Percentiles rank a stretch among this genome's conserved stretches.
phyloP scores from a whole-genome alignment of 2,888 invertebrate genomes.

The Marronus borbonicus region DNA sequence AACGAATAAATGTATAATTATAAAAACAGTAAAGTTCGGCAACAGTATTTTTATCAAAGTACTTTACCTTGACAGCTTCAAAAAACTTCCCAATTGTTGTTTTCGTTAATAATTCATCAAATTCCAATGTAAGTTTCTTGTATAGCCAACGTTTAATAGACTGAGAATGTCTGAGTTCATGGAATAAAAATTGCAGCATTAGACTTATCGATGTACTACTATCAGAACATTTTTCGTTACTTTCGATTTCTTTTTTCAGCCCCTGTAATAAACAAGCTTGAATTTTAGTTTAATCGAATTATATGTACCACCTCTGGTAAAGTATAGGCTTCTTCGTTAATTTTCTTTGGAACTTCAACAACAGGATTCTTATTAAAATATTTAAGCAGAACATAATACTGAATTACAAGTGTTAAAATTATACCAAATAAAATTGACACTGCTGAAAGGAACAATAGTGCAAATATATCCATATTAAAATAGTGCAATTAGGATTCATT shows the following conservation, averaged over 20 bases:
- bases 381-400: slow-evolving; percentile 73
- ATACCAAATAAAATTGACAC: slow-evolving; percentile 73
- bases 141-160: slow-evolving; percentile 88
- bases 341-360: slow-evolving; percentile 61
- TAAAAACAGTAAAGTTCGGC: neutral
- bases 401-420: slow-evolving; percentile 72
- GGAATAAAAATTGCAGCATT: slow-evolving; percentile 92
- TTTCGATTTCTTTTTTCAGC: slow-evolving; percentile 67
- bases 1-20: neutral
- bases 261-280: slow-evolving; percentile 61
- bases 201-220: slow-evolving; percentile 83
- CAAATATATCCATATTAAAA: slow-evolving; percentile 67
- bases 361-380: slow-evolving; percentile 70
- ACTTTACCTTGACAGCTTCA: slow-evolving; percentile 86
- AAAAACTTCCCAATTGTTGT: slow-evolving; percentile 91
- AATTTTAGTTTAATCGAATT: slow-evolving; percentile 19
- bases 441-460: slow-evolving; percentile 70
- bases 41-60: slow-evolving; percentile 55
- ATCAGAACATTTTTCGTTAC: slow-evolving; percentile 59
- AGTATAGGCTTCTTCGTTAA: slow-evolving; percentile 69
- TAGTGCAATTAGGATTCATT: slow-evolving; percentile 38
- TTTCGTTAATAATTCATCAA: slow-evolving; percentile 89
- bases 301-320: slow-evolving; percentile 71
- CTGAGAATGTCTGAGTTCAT: slow-evolving; percentile 90
- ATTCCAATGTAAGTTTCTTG: slow-evolving; percentile 87